Percentiles rank a stretch among this genome's conserved stretches.
Evolutionary conservation across 53 echinoderm and acorn worm genomes (phyloP).

Genomic region (Paelopatides confundens): DNA sequence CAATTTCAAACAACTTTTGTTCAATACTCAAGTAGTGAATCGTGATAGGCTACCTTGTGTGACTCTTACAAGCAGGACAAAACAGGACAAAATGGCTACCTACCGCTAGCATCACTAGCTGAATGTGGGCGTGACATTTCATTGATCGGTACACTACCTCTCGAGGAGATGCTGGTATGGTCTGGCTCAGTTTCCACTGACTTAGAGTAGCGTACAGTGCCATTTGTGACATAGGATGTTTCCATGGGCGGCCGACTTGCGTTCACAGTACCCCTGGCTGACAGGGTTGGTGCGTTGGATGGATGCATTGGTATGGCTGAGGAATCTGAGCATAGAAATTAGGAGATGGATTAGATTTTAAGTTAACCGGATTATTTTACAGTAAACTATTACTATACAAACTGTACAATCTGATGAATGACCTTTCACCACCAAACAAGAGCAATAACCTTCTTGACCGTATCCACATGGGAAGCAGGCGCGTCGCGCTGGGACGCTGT

Average conservation of each 20-base stretch:
- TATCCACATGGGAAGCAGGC: no score
- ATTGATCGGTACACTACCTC: neutral
- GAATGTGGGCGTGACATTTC: neutral
- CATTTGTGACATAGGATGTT: neutral
- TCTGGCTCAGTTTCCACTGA: neutral
- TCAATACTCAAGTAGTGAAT: no score
- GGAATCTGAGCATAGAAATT: neutral
- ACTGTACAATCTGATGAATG: no score
- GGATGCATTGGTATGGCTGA: slow-evolving; percentile 25
- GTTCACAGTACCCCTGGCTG: slow-evolving; percentile 56
- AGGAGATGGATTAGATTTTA: no score
- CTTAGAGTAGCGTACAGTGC: slow-evolving; percentile 2
- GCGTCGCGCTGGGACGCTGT: no score
- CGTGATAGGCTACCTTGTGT: no score
- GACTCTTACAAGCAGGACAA: no score
- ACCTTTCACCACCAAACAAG: no score
- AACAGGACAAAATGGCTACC: no score
- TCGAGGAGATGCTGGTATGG: slow-evolving; percentile 1
- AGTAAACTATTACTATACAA: no score
- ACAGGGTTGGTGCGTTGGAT: slow-evolving; percentile 36
- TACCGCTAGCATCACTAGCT: slow-evolving; percentile 25
- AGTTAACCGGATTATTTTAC: neutral
- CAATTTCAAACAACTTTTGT: no score
- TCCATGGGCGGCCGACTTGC: neutral
- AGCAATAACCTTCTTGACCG: no score